These are phyloP conservation scores for Pseudachorutes palmiensis DNA, from an alignment of 1,140 invertebrate species.

Conservation along the genomic window DNA sequence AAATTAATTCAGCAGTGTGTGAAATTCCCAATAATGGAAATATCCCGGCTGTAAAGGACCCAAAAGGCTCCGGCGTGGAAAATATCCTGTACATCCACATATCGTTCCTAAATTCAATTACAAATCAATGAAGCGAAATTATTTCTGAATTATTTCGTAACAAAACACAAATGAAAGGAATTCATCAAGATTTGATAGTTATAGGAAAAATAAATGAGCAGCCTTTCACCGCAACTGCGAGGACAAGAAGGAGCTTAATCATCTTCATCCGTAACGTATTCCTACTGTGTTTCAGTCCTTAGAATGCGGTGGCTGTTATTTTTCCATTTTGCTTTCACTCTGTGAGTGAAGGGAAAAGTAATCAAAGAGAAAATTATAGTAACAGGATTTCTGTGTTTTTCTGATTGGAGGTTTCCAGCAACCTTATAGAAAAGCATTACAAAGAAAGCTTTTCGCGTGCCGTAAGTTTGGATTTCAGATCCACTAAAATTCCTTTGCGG, in stretches of 20 bases:
- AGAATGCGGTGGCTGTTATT: neutral
- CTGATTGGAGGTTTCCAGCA: neutral
- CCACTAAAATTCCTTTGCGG: too few relatives aligned
- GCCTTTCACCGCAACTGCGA: neutral
- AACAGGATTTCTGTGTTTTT: neutral
- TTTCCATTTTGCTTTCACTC: neutral
- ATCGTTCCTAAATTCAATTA: too few relatives aligned
- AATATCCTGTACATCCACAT: too few relatives aligned
- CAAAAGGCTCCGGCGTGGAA: too few relatives aligned
- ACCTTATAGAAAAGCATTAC: neutral
- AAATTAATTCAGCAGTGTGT: too few relatives aligned
- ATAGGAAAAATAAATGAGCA: neutral
- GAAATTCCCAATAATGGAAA: too few relatives aligned
- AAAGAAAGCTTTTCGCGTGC: too few relatives aligned
- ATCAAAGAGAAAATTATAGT: neutral
- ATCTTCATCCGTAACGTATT: too few relatives aligned
- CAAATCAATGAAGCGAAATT: neutral
- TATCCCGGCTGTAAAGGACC: too few relatives aligned
- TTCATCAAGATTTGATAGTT: neutral
- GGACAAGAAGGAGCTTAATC: neutral
- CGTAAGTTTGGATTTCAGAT: too few relatives aligned
- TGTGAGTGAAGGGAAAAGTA: neutral
- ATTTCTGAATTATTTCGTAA: neutral
- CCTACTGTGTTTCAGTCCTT: too few relatives aligned
- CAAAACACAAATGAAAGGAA: neutral